Evolutionary conservation across 2,888 invertebrate genomes (phyloP).

Genomic region (Chalcosyrphus nemorum): DNA sequence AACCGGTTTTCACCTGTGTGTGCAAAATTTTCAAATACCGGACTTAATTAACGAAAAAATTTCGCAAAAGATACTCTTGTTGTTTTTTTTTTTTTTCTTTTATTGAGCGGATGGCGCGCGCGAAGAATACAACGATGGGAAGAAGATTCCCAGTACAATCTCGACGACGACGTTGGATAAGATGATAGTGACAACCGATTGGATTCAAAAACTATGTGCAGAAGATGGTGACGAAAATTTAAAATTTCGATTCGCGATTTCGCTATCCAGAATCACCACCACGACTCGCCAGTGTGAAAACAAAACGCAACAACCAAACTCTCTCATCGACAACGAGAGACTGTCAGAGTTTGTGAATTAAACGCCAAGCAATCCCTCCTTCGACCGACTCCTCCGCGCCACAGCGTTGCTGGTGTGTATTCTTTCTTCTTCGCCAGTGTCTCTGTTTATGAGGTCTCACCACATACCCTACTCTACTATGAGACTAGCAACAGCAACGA

Average conservation of each 20-base stretch:
- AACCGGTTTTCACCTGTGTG: constrained; percentile 58
- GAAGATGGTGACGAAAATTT: not conserved
- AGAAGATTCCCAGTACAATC: not conserved
- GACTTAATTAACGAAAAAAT: constrained; percentile 31
- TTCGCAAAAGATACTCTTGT: constrained; percentile 42
- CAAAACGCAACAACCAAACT: constrained; percentile 56
- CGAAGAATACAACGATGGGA: not conserved
- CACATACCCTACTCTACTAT: constrained; percentile 51
- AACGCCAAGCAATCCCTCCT: constrained; percentile 49
- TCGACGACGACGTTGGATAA: not conserved
- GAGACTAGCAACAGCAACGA: constrained; percentile 19
- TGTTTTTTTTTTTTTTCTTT: not conserved
- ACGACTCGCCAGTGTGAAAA: not conserved
- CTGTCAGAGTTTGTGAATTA: constrained; percentile 64
- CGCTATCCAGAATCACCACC: constrained; percentile 4
- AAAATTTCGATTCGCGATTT: not conserved
- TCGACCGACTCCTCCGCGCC: constrained; percentile 16
- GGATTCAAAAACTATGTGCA: not conserved
- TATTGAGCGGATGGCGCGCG: constrained; percentile 8
- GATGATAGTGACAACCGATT: not conserved
- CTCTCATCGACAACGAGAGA: constrained; percentile 62
- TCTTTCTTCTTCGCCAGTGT: constrained; percentile 52
- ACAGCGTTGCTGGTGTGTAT: constrained; percentile 24
- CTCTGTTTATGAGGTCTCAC: constrained; percentile 55
- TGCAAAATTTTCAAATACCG: constrained; percentile 36